Evolutionary conservation across 2,888 invertebrate genomes (phyloP).

Genomic region (Seira ritae): DNA sequence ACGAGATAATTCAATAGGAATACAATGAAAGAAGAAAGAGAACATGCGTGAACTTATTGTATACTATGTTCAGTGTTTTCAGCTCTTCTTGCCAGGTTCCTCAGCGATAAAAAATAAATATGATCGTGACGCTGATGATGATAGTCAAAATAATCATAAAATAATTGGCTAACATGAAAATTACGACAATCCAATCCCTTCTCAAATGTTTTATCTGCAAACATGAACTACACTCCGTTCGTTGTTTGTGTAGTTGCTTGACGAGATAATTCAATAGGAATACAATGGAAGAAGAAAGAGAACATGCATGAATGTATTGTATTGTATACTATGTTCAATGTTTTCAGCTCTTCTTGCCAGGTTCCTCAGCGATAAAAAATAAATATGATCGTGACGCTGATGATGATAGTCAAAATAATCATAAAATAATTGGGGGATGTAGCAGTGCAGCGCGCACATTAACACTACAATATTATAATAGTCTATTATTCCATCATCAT

Average conservation of each 20-base stretch:
- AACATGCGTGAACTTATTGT: no score
- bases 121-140: slow-evolving; percentile 32
- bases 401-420: slow-evolving; percentile 52
- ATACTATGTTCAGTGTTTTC: no score
- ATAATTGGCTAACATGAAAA: slow-evolving; percentile 43
- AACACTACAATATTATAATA: slow-evolving; percentile 1
- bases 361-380: not conserved
- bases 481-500: not conserved
- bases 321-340: not conserved
- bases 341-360: not conserved
- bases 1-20: no score
- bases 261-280: no score
- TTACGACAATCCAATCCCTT: slow-evolving; percentile 32
- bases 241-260: slow-evolving; percentile 25
- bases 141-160: slow-evolving; percentile 47
- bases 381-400: slow-evolving; percentile 19
- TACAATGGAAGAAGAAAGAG: not conserved
- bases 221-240: slow-evolving; percentile 6
- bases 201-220: no score
- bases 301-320: not conserved
- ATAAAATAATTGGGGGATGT: slow-evolving; percentile 56
- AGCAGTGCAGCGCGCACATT: slow-evolving; percentile 1
- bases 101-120: no score
- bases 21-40: no score
- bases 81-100: no score